Evolutionary conservation across 2,797 vertebrate species (phyloP).

Genomic region (Falco peregrinus): DNA sequence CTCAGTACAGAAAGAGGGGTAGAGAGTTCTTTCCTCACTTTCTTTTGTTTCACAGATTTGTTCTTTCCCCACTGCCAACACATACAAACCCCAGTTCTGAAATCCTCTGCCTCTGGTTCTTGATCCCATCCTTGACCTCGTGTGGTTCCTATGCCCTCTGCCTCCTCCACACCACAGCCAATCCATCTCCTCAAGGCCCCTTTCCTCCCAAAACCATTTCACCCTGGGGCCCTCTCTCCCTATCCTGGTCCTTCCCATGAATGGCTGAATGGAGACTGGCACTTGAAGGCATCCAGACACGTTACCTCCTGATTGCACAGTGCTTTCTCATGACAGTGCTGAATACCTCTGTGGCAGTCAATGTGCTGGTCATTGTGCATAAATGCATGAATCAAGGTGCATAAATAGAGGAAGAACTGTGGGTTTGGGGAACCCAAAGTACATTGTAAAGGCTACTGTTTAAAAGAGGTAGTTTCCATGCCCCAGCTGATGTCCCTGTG

Average conservation of each 20-base stretch:
- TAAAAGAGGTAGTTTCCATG: neutral
- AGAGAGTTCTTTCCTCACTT: neutral
- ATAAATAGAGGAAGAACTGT: neutral
- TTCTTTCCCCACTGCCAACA: neutral
- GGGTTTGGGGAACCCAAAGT: fast-evolving
- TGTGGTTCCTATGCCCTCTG: neutral
- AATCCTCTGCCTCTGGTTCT: neutral
- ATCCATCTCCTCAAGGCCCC: neutral
- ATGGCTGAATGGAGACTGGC: neutral
- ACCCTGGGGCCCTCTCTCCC: neutral
- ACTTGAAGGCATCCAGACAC: too few relatives aligned
- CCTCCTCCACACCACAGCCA: neutral
- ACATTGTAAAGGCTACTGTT: neutral
- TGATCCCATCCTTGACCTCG: neutral
- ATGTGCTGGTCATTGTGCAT: neutral
- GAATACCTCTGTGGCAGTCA: neutral
- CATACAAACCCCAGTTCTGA: neutral
- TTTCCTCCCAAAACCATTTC: neutral
- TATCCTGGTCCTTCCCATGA: neutral
- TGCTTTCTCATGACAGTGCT: neutral
- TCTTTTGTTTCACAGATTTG: neutral
- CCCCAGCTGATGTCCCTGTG: too few relatives aligned
- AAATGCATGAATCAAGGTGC: neutral
- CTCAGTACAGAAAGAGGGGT: fast-evolving
- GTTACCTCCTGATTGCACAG: fast-evolving